phyloP scores from a whole-genome alignment of 2,797 vertebrate species.

The Lacerta bilineata region DNA sequence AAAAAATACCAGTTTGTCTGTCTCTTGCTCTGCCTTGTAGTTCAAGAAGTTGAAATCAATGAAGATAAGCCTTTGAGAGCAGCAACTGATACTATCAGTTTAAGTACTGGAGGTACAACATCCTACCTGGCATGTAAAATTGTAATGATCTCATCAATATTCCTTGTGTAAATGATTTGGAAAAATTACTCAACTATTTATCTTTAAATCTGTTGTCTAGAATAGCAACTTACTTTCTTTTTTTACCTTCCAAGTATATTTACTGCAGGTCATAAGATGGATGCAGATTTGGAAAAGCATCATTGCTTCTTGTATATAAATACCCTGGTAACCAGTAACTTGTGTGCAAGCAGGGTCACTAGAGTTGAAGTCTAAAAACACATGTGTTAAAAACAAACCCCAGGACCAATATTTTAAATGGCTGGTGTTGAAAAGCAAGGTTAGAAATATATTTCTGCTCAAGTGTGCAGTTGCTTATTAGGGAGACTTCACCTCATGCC shows the following conservation, averaged over 20 bases:
- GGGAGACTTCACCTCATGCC: accelerated
- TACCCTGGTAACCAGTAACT: neutral
- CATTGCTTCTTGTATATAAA: conserved; percentile 23
- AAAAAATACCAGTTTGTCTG: neutral
- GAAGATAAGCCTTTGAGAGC: neutral
- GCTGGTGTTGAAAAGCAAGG: neutral
- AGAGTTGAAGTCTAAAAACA: conserved; percentile 7
- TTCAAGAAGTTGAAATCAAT: neutral
- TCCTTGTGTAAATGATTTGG: too few species aligned
- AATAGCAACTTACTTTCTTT: too few species aligned
- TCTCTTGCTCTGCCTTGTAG: neutral
- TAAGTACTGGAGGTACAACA: neutral
- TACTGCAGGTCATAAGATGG: neutral
- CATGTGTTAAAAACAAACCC: conserved; percentile 59
- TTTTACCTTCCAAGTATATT: too few species aligned
- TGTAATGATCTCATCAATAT: too few species aligned
- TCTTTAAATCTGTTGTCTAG: too few species aligned
- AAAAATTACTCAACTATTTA: too few species aligned
- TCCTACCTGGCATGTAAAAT: neutral
- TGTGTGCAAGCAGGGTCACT: accelerated
- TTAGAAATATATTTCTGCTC: neutral
- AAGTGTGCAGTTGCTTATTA: accelerated
- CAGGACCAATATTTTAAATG: conserved; percentile 60
- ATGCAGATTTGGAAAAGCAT: neutral
- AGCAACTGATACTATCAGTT: neutral